phyloP scores from a whole-genome alignment of 2,113 vertebrate genomes.

The Uria aalge region DNA sequence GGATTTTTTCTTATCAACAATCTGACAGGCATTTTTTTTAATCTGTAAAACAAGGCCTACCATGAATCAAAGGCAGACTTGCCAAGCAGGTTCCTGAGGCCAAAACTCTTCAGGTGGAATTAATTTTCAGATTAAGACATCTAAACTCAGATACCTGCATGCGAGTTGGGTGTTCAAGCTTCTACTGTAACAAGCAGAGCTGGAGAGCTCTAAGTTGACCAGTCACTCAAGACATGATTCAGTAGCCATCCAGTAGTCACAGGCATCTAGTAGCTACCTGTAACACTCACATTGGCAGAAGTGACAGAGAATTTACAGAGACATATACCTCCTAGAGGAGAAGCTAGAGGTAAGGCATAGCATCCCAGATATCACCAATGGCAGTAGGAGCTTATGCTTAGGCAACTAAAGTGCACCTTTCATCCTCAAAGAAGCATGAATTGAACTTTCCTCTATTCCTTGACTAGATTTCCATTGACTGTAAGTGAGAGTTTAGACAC shows the following conservation, averaged over 20 bases:
- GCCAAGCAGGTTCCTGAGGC: neutral
- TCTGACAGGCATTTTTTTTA: neutral
- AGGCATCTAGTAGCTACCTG: neutral
- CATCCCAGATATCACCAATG: neutral
- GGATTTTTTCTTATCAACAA: neutral
- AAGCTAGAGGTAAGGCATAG: neutral
- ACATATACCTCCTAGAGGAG: neutral
- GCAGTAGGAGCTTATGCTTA: neutral
- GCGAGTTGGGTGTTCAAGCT: neutral
- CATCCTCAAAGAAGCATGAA: neutral
- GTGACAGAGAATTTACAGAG: neutral
- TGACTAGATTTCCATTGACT: neutral
- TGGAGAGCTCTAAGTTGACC: neutral
- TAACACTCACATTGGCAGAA: neutral
- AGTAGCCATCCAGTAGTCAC: neutral
- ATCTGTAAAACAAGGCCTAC: neutral
- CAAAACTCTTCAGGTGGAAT: neutral
- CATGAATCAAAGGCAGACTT: neutral
- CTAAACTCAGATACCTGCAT: neutral
- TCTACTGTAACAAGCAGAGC: neutral
- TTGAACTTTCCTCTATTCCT: neutral
- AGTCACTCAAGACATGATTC: neutral
- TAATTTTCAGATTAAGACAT: neutral
- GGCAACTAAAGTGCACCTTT: neutral
- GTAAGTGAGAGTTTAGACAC: neutral